Base-by-base conservation (phyloP, 2,888 invertebrate genomes). In the Acronicta leporina region DNA sequence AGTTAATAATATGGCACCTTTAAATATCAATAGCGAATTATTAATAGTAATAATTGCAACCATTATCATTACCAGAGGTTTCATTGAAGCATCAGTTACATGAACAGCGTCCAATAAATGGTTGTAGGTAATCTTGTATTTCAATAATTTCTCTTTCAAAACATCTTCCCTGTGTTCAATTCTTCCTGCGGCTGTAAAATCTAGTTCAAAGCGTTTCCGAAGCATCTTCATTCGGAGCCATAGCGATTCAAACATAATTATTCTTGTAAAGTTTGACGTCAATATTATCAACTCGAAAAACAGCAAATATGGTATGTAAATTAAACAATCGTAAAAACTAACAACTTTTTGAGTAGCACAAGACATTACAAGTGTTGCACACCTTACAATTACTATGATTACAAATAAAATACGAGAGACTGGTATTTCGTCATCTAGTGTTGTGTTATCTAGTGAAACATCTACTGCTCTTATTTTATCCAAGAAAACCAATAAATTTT, bases 181-280 rank as follows among this genome's bases (percentile, higher is more conserved):
- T 30, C 27, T 11, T 42, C 27, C 5, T 11, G 30, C 10, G 2
- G 11, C n/a, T 15, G 41, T 15, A 4, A 27, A 25, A 5, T 40
- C 41, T 0, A 7, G 6, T n/a, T 50, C 50, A 1, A 50, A 15
- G 0, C 13, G 41, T 15, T 15, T 30, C 5, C 50, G 50, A 15
- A 41, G 42, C 11, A 11, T 6, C 9, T 9, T 3, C 41, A 50
- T 50, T 6, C 50, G 27, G 6, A 15, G 30, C 41, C 41, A 42
- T 1, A 50, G 27, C 15, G 25, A 13, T 15, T 50, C 50, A 41
- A 50, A 50, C 50, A 42, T 50, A 10, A 50, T 50, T 7, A 50
- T 27, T 15, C 27, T 42, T 30, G 50, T 27, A 1, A 50, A 42
- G 15, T 42, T 41, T 6, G 50, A 25, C 5, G 13, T 20, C 5